phyloP scores from a whole-genome alignment of 2,888 invertebrate species.

The Drosophila limbata region DNA sequence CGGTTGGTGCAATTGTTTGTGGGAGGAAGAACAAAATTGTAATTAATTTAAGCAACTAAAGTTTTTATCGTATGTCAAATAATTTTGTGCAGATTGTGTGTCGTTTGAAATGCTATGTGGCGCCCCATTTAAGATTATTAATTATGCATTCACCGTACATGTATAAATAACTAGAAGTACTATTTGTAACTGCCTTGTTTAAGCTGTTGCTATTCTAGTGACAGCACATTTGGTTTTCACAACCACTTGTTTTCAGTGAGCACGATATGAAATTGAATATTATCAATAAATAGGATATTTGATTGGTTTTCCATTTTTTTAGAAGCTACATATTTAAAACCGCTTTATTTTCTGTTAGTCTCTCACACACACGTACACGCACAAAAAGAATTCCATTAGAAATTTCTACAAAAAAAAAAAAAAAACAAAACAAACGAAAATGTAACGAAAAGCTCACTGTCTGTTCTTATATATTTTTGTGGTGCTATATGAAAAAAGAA shows the following conservation, averaged over 20 bases:
- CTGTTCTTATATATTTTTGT: conserved; percentile 52
- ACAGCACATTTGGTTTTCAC: conserved; percentile 43
- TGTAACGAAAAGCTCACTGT: conserved; percentile 50
- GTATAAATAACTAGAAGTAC: conserved; percentile 63
- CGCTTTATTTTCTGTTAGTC: conserved; percentile 26
- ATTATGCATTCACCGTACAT: conserved; percentile 38
- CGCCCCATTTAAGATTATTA: conserved; percentile 73
- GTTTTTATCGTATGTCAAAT: conserved; percentile 78
- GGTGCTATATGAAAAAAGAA: conserved; percentile 56
- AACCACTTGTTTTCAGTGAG: conserved; percentile 67
- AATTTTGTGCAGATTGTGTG: conserved; percentile 73
- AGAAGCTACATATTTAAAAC: conserved; percentile 18
- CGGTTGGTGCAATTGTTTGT: conserved; percentile 72
- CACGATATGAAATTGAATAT: conserved; percentile 50
- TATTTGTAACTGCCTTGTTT: conserved; percentile 77
- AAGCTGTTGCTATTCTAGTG: conserved; percentile 49
- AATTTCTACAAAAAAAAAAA: conserved; percentile 54
- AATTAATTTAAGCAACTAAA: conserved; percentile 79
- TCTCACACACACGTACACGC: conserved; percentile 39
- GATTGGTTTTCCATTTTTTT: conserved; percentile 20
- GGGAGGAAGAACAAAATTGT: conserved; percentile 70
- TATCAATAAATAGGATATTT: conserved; percentile 42
- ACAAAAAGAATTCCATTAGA: conserved; percentile 74
- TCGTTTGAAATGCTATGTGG: conserved; percentile 70
- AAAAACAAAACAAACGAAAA: conserved; percentile 40